Evolutionary conservation across 2,797 vertebrate genomes (phyloP).

Genomic region (Okamejei kenojei): DNA sequence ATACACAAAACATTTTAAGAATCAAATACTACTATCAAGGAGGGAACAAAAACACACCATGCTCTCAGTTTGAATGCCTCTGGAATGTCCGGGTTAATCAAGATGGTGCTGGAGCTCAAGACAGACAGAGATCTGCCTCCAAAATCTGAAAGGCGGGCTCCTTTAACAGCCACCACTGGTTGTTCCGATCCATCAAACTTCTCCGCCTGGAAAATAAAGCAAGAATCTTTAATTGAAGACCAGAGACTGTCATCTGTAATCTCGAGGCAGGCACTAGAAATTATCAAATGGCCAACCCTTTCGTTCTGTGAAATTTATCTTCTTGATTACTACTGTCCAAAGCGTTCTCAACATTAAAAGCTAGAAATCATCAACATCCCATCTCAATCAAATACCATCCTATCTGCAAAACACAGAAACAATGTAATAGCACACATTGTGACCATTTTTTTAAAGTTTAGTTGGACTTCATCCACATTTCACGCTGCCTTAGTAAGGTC

Average conservation of each 20-base stretch:
- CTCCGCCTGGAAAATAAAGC: slow-evolving; percentile 71
- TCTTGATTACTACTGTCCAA: not conserved
- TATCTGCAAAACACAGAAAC: not conserved
- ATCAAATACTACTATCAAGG: not conserved
- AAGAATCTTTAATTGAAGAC: not conserved
- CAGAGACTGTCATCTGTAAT: not conserved
- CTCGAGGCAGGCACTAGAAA: not conserved
- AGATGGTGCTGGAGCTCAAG: slow-evolving; percentile 78
- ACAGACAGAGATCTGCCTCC: slow-evolving; percentile 87
- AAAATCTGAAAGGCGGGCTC: slow-evolving; percentile 84
- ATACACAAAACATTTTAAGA: not conserved
- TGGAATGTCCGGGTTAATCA: slow-evolving; percentile 91
- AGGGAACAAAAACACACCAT: slow-evolving; percentile 67
- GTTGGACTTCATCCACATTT: too few relatives aligned
- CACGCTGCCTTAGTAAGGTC: too few relatives aligned
- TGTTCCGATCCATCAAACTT: slow-evolving; percentile 83
- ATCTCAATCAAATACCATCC: not conserved
- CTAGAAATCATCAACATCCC: not conserved
- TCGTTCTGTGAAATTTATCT: not conserved
- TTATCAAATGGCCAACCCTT: not conserved
- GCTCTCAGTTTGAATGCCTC: slow-evolving; percentile 89
- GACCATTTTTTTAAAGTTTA: not conserved
- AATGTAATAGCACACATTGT: not conserved
- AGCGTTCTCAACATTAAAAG: not conserved
- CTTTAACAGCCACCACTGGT: slow-evolving; percentile 87